Evolutionary conservation across 2,888 invertebrate species (phyloP).

Genomic region (Stenodera caucasica): DNA sequence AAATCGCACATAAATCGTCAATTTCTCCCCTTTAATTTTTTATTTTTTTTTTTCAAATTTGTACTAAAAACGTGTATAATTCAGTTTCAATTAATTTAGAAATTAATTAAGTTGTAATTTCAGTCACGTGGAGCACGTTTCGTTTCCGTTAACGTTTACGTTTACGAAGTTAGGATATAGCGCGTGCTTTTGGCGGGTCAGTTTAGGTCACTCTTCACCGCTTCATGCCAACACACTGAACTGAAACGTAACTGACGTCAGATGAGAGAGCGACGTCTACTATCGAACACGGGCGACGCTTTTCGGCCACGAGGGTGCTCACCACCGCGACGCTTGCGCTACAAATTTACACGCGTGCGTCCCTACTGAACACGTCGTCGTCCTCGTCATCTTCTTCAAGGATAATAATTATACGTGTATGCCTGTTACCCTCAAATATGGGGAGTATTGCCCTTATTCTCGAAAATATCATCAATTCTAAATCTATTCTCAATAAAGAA

Average conservation of each 20-base stretch:
- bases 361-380: slow-evolving; percentile 15
- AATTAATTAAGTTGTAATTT: background rate
- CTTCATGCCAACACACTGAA: slow-evolving; percentile 54
- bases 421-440: too few relatives aligned
- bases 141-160: background rate
- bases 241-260: slow-evolving; percentile 48
- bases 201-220: slow-evolving; percentile 52
- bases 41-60: background rate
- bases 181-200: slow-evolving; percentile 43
- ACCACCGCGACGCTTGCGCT: slow-evolving; percentile 50
- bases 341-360: slow-evolving; percentile 44
- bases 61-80: background rate
- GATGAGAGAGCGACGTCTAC: slow-evolving; percentile 54
- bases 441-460: too few relatives aligned
- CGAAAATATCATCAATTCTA: too few relatives aligned
- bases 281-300: slow-evolving; percentile 54
- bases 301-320: slow-evolving; percentile 52
- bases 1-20: background rate
- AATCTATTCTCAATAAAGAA: too few relatives aligned
- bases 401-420: background rate
- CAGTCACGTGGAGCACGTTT: background rate
- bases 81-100: background rate
- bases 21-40: too few relatives aligned
- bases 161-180: background rate
- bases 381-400: background rate